Base-by-base conservation (phyloP, 1,140 invertebrate genomes). In the Adelges cooleyi region DNA sequence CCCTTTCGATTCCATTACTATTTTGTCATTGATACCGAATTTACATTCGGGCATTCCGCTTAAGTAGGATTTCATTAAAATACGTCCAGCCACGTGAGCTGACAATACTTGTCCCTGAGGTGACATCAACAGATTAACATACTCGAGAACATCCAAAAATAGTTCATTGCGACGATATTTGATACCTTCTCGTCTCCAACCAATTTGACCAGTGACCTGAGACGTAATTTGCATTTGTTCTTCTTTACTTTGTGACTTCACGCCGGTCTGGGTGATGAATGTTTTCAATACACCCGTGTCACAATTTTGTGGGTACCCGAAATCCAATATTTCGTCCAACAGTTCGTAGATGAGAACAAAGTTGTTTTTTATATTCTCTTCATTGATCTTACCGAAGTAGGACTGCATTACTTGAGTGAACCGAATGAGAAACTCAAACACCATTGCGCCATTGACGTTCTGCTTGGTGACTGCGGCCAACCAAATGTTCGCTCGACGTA, bases 21-120 rank as follows among this genome's bases (percentile, higher is more conserved):
- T 91, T 77, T 99, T 99, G 73, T 99, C 97, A 73, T 99, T 99
- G 71, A 99, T 99, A 15, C 97, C 97, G 79, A 99, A 99, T 79
- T 99, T 99, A 78, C 97, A 99, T 75, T 99, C 97, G 0, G 97
- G 97, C 97, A 99, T 99, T 25, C 97, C 97, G 40, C 94, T 98
- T 25, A 99, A 78, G 75, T 98, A 99, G 0, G 94, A 97, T 77
- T 99, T 99, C 96, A 99, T 99, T 0, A 99, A 91, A 40, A 99
- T 95, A 76, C 97, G 97, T 36, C 97, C 97, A 67, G 97, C 96
- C 22, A 99, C 97, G 75, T 99, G 96, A 53, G 97, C 95, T 36
- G 94, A 98, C 27, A 99, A 78, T 17, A 99, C 95, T 82, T 99
- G 97, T 67, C 96, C 96, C 84, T 99, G 97, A 8, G 96, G 95